phyloP scores from a whole-genome alignment of 2,797 vertebrate species.

The Jordanella pulchra region DNA sequence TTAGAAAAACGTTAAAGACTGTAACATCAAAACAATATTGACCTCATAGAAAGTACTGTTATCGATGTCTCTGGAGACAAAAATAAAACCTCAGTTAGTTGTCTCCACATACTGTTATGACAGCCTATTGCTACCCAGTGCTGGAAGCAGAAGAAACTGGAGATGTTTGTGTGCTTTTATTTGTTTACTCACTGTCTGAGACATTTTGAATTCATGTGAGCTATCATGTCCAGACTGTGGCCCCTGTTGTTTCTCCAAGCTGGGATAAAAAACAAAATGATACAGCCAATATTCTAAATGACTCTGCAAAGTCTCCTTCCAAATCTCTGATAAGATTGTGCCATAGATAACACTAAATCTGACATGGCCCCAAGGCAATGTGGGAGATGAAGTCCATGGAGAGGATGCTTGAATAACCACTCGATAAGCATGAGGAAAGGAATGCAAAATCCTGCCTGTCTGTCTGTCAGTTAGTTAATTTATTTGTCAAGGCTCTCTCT shows the following conservation, averaged over 20 bases:
- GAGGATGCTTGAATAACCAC: constrained; percentile 62
- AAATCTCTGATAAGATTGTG: constrained; percentile 73
- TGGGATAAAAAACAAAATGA: constrained; percentile 43
- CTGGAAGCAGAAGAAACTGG: constrained; percentile 53
- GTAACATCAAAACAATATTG: constrained; percentile 1
- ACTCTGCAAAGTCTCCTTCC: constrained; percentile 70
- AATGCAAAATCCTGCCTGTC: constrained; percentile 54
- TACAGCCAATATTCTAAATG: constrained; percentile 71
- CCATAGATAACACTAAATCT: constrained; percentile 76
- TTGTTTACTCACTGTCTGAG: constrained; percentile 7
- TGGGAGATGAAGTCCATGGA: constrained; percentile 70
- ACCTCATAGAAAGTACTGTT: constrained; percentile 1
- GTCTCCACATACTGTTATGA: constrained; percentile 26
- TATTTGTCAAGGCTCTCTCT: constrained; percentile 62
- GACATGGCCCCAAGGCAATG: constrained; percentile 70
- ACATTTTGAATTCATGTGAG: constrained; percentile 40
- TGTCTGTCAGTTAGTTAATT: constrained; percentile 60
- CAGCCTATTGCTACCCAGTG: constrained; percentile 37
- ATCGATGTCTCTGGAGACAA: constrained; percentile 47
- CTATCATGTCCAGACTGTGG: constrained; percentile 57
- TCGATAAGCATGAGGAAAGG: constrained; percentile 52
- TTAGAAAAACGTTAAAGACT: neutral
- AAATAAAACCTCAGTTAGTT: constrained; percentile 44
- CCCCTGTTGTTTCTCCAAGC: constrained; percentile 58
- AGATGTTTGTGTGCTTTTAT: constrained; percentile 16